Evolutionary conservation across 2,113 vertebrate genomes (phyloP).

Genomic region (Pantherophis guttatus): DNA sequence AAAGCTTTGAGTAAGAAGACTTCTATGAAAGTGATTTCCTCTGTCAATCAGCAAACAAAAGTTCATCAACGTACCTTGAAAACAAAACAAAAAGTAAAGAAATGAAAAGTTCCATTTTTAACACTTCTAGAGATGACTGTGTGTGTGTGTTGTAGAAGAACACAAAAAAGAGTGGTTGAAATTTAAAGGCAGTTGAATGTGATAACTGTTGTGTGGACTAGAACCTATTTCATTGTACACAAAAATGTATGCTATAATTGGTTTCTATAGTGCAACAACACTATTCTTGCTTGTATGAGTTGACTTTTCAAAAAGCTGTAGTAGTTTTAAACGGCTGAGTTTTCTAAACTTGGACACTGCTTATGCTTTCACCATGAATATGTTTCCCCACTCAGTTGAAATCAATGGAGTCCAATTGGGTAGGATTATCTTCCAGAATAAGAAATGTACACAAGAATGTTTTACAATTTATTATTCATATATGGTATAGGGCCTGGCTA

Average conservation of each 20-base stretch:
- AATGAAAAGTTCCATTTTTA: background rate
- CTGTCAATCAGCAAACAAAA: conserved; percentile 78
- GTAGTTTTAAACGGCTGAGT: background rate
- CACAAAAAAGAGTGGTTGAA: background rate
- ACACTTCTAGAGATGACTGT: background rate
- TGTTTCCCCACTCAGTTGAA: background rate
- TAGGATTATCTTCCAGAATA: background rate
- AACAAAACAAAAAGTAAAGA: conserved; percentile 61
- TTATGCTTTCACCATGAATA: background rate
- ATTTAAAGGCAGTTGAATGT: background rate
- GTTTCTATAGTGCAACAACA: background rate
- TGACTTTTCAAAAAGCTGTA: background rate
- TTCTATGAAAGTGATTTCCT: conserved; percentile 77
- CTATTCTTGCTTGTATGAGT: background rate
- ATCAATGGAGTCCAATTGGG: too few relatives aligned
- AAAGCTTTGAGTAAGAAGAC: conserved; percentile 67
- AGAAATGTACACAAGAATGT: background rate
- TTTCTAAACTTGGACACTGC: background rate
- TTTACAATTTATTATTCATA: background rate
- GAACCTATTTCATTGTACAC: too few relatives aligned
- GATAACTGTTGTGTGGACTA: background rate
- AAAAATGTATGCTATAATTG: background rate
- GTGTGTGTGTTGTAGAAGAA: background rate
- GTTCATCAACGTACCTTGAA: conserved; percentile 72
- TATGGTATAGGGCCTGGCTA: background rate